Evolutionary conservation across 2,888 invertebrate species (phyloP).

Genomic region (Hemistola chrysoprasaria): DNA sequence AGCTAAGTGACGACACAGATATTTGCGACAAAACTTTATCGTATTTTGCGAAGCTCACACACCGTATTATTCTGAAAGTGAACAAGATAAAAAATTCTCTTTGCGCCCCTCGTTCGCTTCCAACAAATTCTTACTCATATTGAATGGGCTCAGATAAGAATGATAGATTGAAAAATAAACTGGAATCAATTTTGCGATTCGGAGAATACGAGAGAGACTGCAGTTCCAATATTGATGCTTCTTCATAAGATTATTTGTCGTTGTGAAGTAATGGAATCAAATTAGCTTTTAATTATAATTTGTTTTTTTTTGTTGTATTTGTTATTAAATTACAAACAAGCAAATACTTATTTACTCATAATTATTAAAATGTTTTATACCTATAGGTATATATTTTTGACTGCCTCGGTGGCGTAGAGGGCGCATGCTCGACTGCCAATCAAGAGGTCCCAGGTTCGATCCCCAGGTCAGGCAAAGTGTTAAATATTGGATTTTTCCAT

Average conservation of each 20-base stretch:
- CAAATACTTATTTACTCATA: too few relatives aligned
- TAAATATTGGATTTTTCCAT: too few relatives aligned
- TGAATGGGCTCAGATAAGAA: constrained; percentile 35
- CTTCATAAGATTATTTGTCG: constrained; percentile 10
- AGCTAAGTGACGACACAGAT: constrained; percentile 6
- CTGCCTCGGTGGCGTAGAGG: too few relatives aligned
- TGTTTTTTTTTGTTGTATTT: too few relatives aligned
- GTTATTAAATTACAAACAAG: too few relatives aligned
- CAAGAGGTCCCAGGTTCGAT: too few relatives aligned
- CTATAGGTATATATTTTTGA: too few relatives aligned
- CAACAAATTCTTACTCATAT: constrained; percentile 32
- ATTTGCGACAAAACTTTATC: constrained; percentile 21
- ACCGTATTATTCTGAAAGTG: constrained; percentile 18
- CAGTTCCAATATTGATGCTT: constrained; percentile 19
- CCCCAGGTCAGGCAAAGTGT: too few relatives aligned
- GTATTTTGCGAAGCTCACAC: constrained; percentile 11
- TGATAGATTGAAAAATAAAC: constrained; percentile 44
- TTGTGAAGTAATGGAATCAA: constrained; percentile 3
- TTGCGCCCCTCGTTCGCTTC: constrained; percentile 16
- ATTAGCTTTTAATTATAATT: too few relatives aligned
- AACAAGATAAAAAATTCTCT: constrained; percentile 24
- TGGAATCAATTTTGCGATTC: constrained; percentile 41
- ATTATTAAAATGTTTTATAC: too few relatives aligned
- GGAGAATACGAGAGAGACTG: constrained; percentile 14
- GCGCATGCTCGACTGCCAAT: too few relatives aligned